phyloP scores from a whole-genome alignment of 2,797 vertebrate species.

The Sarcophilus harrisii region DNA sequence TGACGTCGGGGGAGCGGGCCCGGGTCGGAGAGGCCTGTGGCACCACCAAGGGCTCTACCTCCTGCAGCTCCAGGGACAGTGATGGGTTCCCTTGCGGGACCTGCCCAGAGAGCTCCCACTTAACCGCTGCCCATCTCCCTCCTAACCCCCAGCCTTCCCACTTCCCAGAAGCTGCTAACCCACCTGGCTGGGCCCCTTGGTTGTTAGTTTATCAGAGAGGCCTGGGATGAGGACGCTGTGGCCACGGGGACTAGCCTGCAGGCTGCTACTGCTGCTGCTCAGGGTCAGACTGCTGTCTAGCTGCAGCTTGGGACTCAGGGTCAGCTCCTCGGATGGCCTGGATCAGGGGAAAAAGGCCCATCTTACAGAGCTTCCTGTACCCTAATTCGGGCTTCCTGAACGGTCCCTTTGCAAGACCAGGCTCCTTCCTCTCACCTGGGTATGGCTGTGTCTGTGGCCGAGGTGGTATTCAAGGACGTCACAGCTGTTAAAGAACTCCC shows the following conservation, averaged over 20 bases:
- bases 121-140: not conserved
- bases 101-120: conserved; percentile 67
- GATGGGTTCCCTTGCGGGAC: conserved; percentile 84
- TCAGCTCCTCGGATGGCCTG: conserved; percentile 92
- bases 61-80: conserved; percentile 90
- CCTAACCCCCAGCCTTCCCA: conserved; percentile 27
- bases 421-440: conserved; percentile 86
- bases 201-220: conserved; percentile 88
- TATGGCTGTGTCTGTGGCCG: conserved; percentile 87
- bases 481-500: conserved; percentile 94
- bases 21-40: conserved; percentile 94
- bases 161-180: conserved; percentile 3
- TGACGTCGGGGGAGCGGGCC: conserved; percentile 96
- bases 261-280: conserved; percentile 82
- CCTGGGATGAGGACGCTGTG: conserved; percentile 90
- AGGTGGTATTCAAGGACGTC: conserved; percentile 92
- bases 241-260: conserved; percentile 90
- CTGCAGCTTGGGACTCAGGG: conserved; percentile 92
- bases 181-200: conserved; percentile 90
- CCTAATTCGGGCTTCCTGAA: not conserved
- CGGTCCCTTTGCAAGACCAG: not conserved
- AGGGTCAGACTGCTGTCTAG: conserved; percentile 87
- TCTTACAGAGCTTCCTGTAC: not conserved
- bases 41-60: conserved; percentile 91
- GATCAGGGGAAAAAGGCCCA: conserved; percentile 35